These are phyloP conservation scores for Meiosimyza decipiens DNA, from an alignment of 2,888 invertebrate genomes.

Conservation along the genomic window DNA sequence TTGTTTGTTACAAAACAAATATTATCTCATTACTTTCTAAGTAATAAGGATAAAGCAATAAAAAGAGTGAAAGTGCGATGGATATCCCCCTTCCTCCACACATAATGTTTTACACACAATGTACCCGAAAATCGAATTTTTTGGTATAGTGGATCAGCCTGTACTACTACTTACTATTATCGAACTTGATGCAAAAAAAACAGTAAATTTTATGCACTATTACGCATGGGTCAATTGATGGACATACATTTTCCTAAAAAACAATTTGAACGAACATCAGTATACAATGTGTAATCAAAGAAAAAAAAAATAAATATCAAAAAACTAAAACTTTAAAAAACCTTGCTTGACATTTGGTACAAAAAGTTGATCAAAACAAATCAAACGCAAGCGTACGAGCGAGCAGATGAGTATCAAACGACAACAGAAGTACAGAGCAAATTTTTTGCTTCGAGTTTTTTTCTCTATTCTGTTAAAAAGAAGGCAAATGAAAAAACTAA, in stretches of 20 bases:
- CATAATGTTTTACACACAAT: no score
- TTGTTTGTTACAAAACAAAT: no score
- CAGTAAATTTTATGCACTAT: no score
- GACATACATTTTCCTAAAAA: not conserved
- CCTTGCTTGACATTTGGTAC: conserved; percentile 17
- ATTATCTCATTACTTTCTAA: no score
- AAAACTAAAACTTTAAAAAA: conserved; percentile 2
- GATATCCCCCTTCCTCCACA: no score
- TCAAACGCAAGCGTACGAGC: conserved; percentile 19
- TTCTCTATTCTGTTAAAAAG: not conserved
- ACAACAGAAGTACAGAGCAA: conserved; percentile 11
- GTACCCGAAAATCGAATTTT: no score
- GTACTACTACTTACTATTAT: no score
- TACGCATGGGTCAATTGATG: no score
- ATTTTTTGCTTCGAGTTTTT: not conserved
- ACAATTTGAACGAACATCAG: conserved; percentile 15
- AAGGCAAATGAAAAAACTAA: conserved; percentile 31
- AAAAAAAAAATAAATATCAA: not conserved
- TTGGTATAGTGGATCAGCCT: no score
- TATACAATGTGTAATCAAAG: not conserved
- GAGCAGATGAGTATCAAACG: conserved; percentile 25
- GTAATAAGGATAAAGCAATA: no score
- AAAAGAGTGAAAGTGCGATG: no score
- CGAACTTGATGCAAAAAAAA: no score
- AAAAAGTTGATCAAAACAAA: conserved; percentile 31